Evolutionary conservation across 1,140 invertebrate species (phyloP), one percentile per base, ranked within the genome.

Genomic region (Coelopa frigida): DNA sequence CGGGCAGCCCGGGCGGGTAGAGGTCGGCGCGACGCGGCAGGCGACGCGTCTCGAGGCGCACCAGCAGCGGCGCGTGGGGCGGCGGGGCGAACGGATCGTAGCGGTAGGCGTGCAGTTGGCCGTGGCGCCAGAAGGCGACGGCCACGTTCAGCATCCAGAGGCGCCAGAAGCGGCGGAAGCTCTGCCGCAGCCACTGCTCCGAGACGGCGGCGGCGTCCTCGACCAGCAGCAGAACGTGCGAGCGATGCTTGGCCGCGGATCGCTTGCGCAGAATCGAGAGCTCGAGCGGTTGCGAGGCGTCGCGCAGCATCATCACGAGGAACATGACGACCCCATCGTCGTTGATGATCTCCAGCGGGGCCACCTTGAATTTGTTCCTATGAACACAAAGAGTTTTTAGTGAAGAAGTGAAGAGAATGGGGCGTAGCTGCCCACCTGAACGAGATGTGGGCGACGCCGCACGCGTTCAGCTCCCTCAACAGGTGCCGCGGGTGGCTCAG

Each of bases 281-380:
- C 14, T 58, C 53, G n/a, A 67, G 20, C 0, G 50, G 57, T 20
- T 67, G 57, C 1, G 54, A 48, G 2, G 56, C 58, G 15, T 67
- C 57, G 15, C 54, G 56, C 17, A 59, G 52, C 3, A 64, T 58
- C 57, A 67, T 62, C 3, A 67, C 51, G 52, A 67, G 52, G 35
- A 64, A 60, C 57, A 67, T 58, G 7, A 61, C 33, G 15, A 64
- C 55, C 2, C 63, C 63, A 35, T 67, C 63, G 23, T 67, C 61
- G 18, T 58, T 54, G 12, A 66, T 54, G 1, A 52, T 50, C 35
- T 65, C 55, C n/a, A 52, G 10, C 8, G 42, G 50, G 46, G 37
- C 0, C 40, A 48, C 18, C 38, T 36, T 39, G n/a, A 35, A 49
- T 35, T 57, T 53, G n/a, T 56, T 61, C 22, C 62, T 65, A 27